These are phyloP conservation scores for Drosophila truncata DNA, from an alignment of 1,140 invertebrate species.

Conservation along the genomic window DNA sequence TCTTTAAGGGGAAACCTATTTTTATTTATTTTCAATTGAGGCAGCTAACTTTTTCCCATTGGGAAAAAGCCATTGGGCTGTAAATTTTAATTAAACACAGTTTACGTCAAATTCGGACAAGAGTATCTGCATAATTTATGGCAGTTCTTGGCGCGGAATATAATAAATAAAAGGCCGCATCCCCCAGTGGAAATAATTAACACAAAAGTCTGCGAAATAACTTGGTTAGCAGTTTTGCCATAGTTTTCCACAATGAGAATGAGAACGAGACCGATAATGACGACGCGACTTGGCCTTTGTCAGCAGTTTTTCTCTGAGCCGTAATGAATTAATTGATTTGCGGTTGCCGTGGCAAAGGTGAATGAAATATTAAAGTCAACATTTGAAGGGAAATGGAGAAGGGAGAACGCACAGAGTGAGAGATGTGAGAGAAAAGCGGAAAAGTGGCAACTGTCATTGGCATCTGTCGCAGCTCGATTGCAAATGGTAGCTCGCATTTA, in stretches of 20 bases:
- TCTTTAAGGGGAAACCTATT: neutral
- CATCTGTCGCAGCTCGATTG: conserved; percentile 67
- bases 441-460: conserved; percentile 55
- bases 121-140: conserved; percentile 75
- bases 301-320: conserved; percentile 58
- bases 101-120: conserved; percentile 63
- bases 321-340: conserved; percentile 76
- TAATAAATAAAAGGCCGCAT: conserved; percentile 68
- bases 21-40: neutral
- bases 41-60: neutral
- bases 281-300: conserved; percentile 27
- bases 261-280: conserved; percentile 8
- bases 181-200: conserved; percentile 74
- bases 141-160: conserved; percentile 48
- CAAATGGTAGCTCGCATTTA: conserved; percentile 65
- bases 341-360: conserved; percentile 47
- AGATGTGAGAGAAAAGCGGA: neutral
- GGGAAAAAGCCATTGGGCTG: conserved; percentile 32
- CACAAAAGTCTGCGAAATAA: conserved; percentile 59
- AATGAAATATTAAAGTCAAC: conserved; percentile 60
- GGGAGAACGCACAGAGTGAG: neutral
- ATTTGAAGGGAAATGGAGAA: conserved; percentile 6
- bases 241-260: conserved; percentile 28
- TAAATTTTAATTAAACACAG: conserved; percentile 78
- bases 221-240: conserved; percentile 69